Conservation (phyloP, 2,113 vertebrate genomes). For the Salvelinus fontinalis region DNA sequence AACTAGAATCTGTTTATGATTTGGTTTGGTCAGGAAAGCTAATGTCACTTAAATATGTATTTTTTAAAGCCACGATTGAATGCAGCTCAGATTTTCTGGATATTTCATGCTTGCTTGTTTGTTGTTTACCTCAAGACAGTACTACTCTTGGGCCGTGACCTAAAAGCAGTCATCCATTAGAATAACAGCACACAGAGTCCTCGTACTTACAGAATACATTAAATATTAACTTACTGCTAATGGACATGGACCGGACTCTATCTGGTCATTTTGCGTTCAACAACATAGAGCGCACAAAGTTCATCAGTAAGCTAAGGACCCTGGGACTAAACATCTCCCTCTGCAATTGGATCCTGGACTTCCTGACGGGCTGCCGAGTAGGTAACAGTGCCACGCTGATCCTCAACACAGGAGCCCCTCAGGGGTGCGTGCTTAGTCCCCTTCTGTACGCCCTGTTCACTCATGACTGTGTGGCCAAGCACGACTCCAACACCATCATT, state of each 20-base stretch:
- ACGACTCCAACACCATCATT: too few relatives aligned
- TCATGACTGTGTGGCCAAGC: too few relatives aligned
- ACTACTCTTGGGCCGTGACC: not conserved
- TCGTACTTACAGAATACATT: not conserved
- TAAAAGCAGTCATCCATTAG: not conserved
- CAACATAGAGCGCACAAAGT: too few relatives aligned
- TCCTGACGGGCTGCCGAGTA: too few relatives aligned
- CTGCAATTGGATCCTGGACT: too few relatives aligned
- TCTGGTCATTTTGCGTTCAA: not conserved
- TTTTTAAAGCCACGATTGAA: not conserved
- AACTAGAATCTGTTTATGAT: not conserved
- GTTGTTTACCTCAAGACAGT: not conserved
- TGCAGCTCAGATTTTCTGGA: not conserved
- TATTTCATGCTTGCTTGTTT: constrained; percentile 2
- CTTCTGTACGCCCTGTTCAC: too few relatives aligned
- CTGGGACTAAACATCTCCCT: too few relatives aligned
- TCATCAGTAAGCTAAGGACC: too few relatives aligned
- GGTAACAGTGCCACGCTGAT: too few relatives aligned
- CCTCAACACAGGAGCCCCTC: too few relatives aligned
- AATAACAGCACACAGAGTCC: not conserved
- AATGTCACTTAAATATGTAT: too few relatives aligned
- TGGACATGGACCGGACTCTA: not conserved
- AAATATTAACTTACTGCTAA: constrained; percentile 1
- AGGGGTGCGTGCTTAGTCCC: too few relatives aligned
- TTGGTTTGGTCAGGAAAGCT: not conserved